phyloP scores from a whole-genome alignment of 2,113 vertebrate genomes.

The Pelobates fuscus region DNA sequence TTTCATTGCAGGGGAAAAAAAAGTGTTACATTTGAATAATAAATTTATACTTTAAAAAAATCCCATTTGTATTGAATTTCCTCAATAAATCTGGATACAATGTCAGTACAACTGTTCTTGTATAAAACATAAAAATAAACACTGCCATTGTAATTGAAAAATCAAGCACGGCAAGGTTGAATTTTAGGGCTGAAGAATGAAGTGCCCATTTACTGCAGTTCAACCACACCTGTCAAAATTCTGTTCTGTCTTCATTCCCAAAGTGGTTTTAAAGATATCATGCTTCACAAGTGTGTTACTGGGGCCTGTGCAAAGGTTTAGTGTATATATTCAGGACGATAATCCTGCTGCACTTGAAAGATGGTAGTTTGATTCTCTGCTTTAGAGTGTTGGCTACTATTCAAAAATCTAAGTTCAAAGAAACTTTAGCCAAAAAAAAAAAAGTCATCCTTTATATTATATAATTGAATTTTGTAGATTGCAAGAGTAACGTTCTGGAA shows the following conservation, averaged over 20 bases:
- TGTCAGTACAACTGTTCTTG: slow-evolving; percentile 55
- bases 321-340: slow-evolving; percentile 44
- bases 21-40: slow-evolving; percentile 67
- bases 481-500: no score
- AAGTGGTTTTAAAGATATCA: slow-evolving; percentile 53
- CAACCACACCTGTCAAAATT: slow-evolving; percentile 54
- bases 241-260: slow-evolving; percentile 52
- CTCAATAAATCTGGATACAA: slow-evolving; percentile 63
- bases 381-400: slow-evolving; percentile 48
- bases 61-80: slow-evolving; percentile 66
- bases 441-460: no score
- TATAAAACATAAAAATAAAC: slow-evolving; percentile 68
- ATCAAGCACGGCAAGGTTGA: slow-evolving; percentile 61
- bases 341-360: slow-evolving; percentile 61
- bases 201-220: slow-evolving; percentile 54
- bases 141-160: slow-evolving; percentile 68
- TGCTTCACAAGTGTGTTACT: slow-evolving; percentile 46
- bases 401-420: slow-evolving; percentile 49
- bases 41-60: slow-evolving; percentile 64
- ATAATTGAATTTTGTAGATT: no score
- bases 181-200: slow-evolving; percentile 57
- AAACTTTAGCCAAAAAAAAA: no score
- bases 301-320: slow-evolving; percentile 56
- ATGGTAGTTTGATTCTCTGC: slow-evolving; percentile 54
- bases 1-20: slow-evolving; percentile 58